Evolutionary conservation across 2,888 invertebrate genomes (phyloP).

Genomic region (Lagria hirta): DNA sequence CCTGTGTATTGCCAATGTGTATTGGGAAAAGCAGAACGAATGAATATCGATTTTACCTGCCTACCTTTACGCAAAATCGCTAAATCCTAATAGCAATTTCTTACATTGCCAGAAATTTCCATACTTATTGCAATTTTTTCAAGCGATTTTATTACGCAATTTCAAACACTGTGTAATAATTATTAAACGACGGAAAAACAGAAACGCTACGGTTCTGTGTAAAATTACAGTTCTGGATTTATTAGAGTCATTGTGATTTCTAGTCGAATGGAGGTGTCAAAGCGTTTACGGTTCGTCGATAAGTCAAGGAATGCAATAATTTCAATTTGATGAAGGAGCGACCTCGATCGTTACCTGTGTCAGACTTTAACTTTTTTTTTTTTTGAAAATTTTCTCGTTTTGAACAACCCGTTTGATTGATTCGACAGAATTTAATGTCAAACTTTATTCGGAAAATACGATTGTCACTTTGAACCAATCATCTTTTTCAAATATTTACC

Average conservation of each 20-base stretch:
- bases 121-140: too few species aligned
- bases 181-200: conserved; percentile 14
- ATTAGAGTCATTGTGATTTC: conserved; percentile 10
- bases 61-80: conserved; percentile 25
- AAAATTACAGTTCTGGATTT: conserved; percentile 12
- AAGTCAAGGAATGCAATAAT: conserved; percentile 14
- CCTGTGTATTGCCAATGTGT: conserved; percentile 17
- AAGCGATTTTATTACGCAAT: conserved; percentile 18
- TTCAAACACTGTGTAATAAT: conserved; percentile 18
- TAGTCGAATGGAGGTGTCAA: conserved; percentile 7
- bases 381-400: too few species aligned
- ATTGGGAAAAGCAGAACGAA: conserved; percentile 22
- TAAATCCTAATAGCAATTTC: conserved; percentile 15
- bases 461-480: too few species aligned
- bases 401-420: too few species aligned
- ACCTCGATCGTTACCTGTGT: conserved; percentile 5
- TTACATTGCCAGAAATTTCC: conserved; percentile 21
- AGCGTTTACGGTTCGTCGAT: conserved; percentile 9
- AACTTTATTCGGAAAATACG: too few species aligned
- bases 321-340: conserved; percentile 6
- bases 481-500: too few species aligned
- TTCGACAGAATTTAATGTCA: too few species aligned
- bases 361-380: too few species aligned
- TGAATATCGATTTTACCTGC: conserved; percentile 23
- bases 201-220: too few species aligned